These are phyloP conservation scores for Rhagologus leucostigma DNA, from an alignment of 2,113 vertebrate species.

Conservation along the genomic window DNA sequence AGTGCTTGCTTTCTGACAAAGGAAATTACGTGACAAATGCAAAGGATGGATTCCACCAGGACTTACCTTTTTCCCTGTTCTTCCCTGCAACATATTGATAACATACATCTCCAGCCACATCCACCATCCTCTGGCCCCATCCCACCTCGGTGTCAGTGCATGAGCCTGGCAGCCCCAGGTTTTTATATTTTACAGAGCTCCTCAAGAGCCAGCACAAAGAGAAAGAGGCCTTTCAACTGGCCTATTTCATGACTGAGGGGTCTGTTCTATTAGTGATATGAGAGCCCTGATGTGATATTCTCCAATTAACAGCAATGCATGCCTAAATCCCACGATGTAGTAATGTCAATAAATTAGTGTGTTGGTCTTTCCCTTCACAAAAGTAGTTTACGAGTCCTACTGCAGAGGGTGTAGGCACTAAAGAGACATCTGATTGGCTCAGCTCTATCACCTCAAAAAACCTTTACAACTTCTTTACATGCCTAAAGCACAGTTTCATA, in stretches of 20 bases:
- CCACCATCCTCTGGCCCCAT: not conserved
- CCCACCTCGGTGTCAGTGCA: too few relatives aligned
- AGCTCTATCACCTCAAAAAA: not conserved
- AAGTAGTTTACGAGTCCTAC: not conserved
- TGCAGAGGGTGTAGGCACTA: not conserved
- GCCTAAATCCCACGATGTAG: not conserved
- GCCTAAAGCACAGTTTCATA: not conserved
- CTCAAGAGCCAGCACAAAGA: not conserved
- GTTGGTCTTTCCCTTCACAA: not conserved
- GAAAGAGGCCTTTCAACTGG: not conserved
- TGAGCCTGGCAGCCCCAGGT: not conserved
- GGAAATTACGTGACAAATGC: not conserved
- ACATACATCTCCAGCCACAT: fast-evolving
- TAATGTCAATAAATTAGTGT: not conserved
- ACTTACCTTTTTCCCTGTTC: not conserved
- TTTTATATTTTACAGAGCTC: not conserved
- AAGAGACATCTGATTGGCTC: not conserved
- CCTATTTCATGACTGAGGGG: not conserved
- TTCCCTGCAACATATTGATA: fast-evolving
- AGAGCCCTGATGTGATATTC: not conserved
- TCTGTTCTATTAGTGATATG: not conserved
- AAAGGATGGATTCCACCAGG: not conserved
- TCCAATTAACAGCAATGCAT: not conserved
- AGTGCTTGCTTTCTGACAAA: fast-evolving
- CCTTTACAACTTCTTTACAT: not conserved